Evolutionary conservation across 2,888 invertebrate genomes (phyloP), one percentile per base, ranked within the genome.

Genomic region (Idaea straminata): DNA sequence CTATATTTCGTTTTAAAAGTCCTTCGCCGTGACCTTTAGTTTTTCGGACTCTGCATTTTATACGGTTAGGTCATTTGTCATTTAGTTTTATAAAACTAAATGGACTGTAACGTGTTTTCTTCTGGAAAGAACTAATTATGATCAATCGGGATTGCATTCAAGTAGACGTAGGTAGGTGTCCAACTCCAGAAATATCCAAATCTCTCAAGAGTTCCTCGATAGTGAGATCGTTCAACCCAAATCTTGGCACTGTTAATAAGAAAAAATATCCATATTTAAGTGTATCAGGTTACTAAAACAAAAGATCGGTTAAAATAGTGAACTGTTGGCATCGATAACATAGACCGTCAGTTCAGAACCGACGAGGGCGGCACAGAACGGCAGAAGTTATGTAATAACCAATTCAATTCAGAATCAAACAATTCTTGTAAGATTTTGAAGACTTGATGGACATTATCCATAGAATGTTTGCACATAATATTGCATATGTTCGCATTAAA

Each of bases 301-400:
- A 71, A 71, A 70, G 36, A 65, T 69, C 66, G 47, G 71, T 71
- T 70, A 66, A 72, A 71, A 72, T 69, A 59, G 57, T 68, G 66
- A 70, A 68, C 69, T 69, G 69, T 75, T 76, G 76, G 75, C 75
- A 75, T 74, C 69, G 47, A 66, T 66, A 62, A 62, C 66, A 70
- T 66, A 65, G 65, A 67, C 68, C 62, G 70, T 72, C 70, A 72
- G 65, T 68, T 58, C 10, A 36, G 47, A 63, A 63, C 36, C 62
- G 64, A 70, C 70, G 73, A 73, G 73, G 73, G 25, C 47, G 47
- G 10, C 47, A 47, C 47, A 47, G 13, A 35, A 15, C 13, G 13
- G 2, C 63, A 68, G 70, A 63, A 72, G 67, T 73, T 72, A 73
- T 71, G 73, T 72, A 73, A 73, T 64, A 10, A 47, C 35, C 13